Evolutionary conservation across 2,113 vertebrate genomes (phyloP).

Genomic region (Trogon melanurus): DNA sequence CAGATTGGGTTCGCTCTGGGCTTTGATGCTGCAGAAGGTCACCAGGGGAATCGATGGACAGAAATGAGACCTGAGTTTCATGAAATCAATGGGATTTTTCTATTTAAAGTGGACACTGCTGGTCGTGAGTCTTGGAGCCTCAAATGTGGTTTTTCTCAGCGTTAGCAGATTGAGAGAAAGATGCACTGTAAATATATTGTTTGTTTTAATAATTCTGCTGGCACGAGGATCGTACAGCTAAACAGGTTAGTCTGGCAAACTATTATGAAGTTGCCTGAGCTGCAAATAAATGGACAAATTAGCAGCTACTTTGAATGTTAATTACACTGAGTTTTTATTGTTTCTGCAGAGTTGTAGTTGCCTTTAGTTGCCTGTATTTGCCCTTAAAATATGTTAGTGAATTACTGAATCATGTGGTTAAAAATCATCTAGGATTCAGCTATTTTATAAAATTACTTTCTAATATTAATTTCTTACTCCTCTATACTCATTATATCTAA

Average conservation of each 20-base stretch:
- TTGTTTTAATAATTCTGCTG: slow-evolving; percentile 63
- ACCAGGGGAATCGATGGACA: slow-evolving; percentile 88
- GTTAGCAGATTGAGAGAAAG: slow-evolving; percentile 81
- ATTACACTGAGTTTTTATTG: not conserved
- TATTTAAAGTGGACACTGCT: slow-evolving; percentile 89
- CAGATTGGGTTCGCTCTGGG: slow-evolving; percentile 90
- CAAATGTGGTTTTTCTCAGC: slow-evolving; percentile 82
- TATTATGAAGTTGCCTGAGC: slow-evolving; percentile 25
- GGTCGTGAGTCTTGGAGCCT: slow-evolving; percentile 83
- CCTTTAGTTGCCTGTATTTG: too few species aligned
- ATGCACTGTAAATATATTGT: slow-evolving; percentile 61
- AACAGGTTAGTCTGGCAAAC: not conserved
- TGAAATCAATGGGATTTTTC: slow-evolving; percentile 89
- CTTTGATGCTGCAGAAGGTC: slow-evolving; percentile 95
- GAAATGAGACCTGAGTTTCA: slow-evolving; percentile 84
- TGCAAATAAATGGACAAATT: not conserved
- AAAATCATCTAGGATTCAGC: not conserved
- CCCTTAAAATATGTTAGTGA: slow-evolving; percentile 4
- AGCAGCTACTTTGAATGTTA: not conserved
- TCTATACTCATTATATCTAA: not conserved
- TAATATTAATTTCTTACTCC: not conserved
- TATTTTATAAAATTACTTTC: not conserved
- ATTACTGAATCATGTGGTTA: not conserved
- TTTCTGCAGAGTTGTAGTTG: slow-evolving; percentile 17
- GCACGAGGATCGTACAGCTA: not conserved